Base-by-base conservation (phyloP, 1,140 invertebrate species). In the Sycobia sp. region DNA sequence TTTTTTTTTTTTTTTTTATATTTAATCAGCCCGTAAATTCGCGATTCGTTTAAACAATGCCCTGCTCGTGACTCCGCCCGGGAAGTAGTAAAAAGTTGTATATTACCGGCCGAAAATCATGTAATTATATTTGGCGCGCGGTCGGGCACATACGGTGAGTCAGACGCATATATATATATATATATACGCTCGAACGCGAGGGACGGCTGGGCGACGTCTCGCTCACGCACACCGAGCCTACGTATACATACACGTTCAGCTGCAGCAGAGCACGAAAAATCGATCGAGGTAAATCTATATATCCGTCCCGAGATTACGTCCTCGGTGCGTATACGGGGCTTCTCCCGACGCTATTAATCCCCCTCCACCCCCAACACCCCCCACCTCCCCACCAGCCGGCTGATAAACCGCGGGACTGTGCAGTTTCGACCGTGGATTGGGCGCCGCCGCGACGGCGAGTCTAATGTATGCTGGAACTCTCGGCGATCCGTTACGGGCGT, bases 261-360 rank as follows among this genome's bases (percentile, higher is more conserved):
- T 76, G 77, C 79, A 73, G 67, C 74, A 74, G n/a, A n/a, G n/a
- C n/a, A n/a, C n/a, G n/a, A 71, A 76, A 80, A 80, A 80, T 80
- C 78, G 78, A 80, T 80, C 80, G 74, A n/a, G 74, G 72, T 76
- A 74, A 79, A 81, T 80, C 77, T 77, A 80, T n/a, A n/a, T n/a
- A n/a, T n/a, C n/a, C n/a, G n/a, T n/a, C n/a, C 76, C 76, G 71
- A 74, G 77, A 79, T 78, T 77, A 78, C 76, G 76, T 77, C 73
- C 75, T 79, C 72, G n/a, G n/a, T n/a, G n/a, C n/a, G n/a, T n/a
- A n/a, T n/a, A 72, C 67, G 71, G 77, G 78, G 75, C 75, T 80
- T 78, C 76, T 73, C 75, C 73, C 73, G 74, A 78, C 78, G 71
- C 74, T 70, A 56, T 73, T 75, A 74, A 77, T 75, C 73, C 71